phyloP scores from a whole-genome alignment of 1,140 invertebrate species.

The Acromyrmex charruanus region DNA sequence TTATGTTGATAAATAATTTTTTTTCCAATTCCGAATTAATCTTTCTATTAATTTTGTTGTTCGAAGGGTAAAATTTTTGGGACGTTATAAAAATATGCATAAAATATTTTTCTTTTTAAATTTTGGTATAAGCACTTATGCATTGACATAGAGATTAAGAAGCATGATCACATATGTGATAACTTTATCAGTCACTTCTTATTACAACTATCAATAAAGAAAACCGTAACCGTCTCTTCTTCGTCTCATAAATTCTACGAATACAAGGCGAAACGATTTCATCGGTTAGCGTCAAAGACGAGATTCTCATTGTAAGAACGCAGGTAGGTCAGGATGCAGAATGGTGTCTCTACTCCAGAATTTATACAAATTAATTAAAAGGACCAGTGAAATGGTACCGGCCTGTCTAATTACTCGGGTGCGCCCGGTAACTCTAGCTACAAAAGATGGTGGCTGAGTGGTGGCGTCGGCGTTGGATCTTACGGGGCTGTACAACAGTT shows the following conservation, averaged over 20 bases:
- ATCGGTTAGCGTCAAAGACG: neutral
- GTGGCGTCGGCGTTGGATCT: slow-evolving; percentile 66
- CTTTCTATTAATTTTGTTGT: too few relatives aligned
- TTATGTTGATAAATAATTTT: neutral
- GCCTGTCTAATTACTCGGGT: slow-evolving; percentile 77
- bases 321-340: slow-evolving; percentile 15
- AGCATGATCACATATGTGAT: neutral
- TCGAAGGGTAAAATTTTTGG: too few relatives aligned
- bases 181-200: neutral
- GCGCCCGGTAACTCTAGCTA: slow-evolving; percentile 67
- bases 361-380: slow-evolving; percentile 82
- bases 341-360: slow-evolving; percentile 40
- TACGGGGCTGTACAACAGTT: slow-evolving; percentile 64
- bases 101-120: too few relatives aligned
- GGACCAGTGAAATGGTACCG: slow-evolving; percentile 72
- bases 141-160: too few relatives aligned
- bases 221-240: neutral
- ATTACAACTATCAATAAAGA: neutral
- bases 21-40: neutral
- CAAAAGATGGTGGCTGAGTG: slow-evolving; percentile 64
- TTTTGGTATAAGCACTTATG: too few relatives aligned
- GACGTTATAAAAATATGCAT: too few relatives aligned
- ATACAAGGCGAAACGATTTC: neutral
- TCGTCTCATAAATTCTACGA: neutral
- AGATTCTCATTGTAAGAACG: neutral